Base-by-base conservation (phyloP, 2,888 invertebrate genomes). In the Tenthredo distinguenda region DNA sequence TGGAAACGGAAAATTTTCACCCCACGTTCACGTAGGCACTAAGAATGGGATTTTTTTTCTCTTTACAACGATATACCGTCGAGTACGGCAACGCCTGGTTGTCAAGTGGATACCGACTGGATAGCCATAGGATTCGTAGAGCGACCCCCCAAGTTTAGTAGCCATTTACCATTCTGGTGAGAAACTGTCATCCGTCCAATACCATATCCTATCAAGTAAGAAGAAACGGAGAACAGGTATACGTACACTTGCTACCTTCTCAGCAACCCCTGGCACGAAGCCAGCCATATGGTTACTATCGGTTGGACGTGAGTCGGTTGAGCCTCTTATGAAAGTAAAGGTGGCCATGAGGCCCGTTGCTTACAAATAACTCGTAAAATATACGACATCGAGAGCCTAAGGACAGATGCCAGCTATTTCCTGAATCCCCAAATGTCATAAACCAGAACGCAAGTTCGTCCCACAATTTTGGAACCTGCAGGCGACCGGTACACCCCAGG, bases 221-320 rank as follows among this genome's bases (percentile, higher is more conserved):
- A 40, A 81, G 50, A 81, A 62, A 12, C 21, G 26, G 40, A 18
- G 40, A 81, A 62, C 81, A 81, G 81, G 81, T 81, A 81, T 62
- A n/a, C 43, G 72, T 43, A 9, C 43, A 71, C 43, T 68, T 10
- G n/a, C 50, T 55, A 62, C 58, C 81, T 81, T 40, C 81, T 81
- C 81, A 62, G 81, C 62, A n/a, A 81, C 58, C 58, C 81, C 62
- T 81, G 81, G 81, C 81, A 81, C 81, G 81, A 62, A 81, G 62
- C 62, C 68, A 68, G 68, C 68, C 81, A 81, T 81, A 81, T 81
- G 81, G 81, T 81, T 81, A 81, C 58, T 81, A 81, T 81, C 81
- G 81, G 12, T 37, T 18, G 81, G 40, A 81, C 81, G 81, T 81
- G 81, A 81, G 81, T 58, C 81, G 62, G 81, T 81, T 40, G 58